Percentiles rank a stretch among this genome's conserved stretches.
phyloP scores from a whole-genome alignment of 2,888 invertebrate genomes.

The Callosobruchus maculatus region DNA sequence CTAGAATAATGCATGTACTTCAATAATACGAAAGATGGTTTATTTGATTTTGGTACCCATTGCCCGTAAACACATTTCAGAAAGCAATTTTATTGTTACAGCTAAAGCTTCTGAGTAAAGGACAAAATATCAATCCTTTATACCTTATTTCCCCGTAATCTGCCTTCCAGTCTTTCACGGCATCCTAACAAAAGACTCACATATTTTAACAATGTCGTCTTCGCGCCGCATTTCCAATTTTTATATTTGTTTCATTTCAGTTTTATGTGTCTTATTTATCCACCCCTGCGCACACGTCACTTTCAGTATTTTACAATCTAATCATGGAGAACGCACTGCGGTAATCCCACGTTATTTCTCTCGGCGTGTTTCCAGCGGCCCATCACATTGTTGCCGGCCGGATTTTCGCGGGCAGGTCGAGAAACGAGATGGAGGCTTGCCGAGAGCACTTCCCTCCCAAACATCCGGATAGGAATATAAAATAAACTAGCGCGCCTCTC shows the following conservation, averaged over 20 bases:
- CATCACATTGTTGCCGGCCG: slow-evolving; percentile 20
- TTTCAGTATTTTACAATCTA: slow-evolving; percentile 56
- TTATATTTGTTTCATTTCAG: slow-evolving; percentile 52
- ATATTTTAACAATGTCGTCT: slow-evolving; percentile 45
- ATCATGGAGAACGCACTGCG: slow-evolving; percentile 54
- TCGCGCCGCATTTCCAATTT: slow-evolving; percentile 42
- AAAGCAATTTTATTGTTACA: too few species aligned
- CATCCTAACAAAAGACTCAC: slow-evolving; percentile 19
- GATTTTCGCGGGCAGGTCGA: background rate
- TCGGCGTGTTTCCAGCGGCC: slow-evolving; percentile 45
- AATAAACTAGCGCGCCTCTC: slow-evolving; percentile 47
- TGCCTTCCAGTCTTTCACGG: background rate
- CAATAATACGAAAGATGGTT: too few species aligned
- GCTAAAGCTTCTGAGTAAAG: too few species aligned
- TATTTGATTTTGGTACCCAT: too few species aligned
- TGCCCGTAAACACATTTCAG: too few species aligned
- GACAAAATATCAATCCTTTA: too few species aligned
- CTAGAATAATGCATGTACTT: too few species aligned
- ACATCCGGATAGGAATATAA: slow-evolving; percentile 50
- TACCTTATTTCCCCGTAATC: too few species aligned
- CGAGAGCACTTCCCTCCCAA: slow-evolving; percentile 41
- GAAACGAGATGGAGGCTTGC: slow-evolving; percentile 26
- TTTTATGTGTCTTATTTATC: slow-evolving; percentile 53
- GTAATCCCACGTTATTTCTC: slow-evolving; percentile 53
- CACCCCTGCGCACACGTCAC: slow-evolving; percentile 52